Conservation (phyloP, 2,113 vertebrate species). For the Scopus umbretta region DNA sequence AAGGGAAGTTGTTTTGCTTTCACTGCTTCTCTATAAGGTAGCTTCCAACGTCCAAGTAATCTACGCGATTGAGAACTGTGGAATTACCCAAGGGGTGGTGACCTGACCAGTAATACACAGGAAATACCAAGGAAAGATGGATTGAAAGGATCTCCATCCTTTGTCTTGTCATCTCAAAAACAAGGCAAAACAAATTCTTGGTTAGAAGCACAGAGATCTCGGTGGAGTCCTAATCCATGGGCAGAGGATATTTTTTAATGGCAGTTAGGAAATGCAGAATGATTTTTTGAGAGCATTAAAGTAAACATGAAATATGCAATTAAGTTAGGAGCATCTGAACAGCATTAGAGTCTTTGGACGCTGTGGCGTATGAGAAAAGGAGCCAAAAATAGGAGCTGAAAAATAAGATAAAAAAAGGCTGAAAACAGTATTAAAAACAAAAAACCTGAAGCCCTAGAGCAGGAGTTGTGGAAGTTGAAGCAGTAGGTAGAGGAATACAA, state of each 20-base stretch:
- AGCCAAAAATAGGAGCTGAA: neutral
- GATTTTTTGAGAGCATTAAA: neutral
- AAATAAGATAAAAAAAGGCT: neutral
- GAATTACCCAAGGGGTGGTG: neutral
- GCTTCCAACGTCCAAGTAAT: neutral
- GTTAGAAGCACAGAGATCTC: neutral
- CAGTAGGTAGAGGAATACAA: neutral
- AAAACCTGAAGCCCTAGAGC: neutral
- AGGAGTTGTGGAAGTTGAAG: neutral
- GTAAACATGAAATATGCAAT: neutral
- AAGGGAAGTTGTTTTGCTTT: neutral
- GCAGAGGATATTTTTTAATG: neutral
- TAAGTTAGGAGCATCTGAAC: neutral
- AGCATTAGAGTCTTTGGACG: neutral
- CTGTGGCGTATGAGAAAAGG: neutral
- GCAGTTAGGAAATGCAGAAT: neutral
- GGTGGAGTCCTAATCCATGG: neutral
- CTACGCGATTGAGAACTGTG: fast-evolving
- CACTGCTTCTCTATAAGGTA: neutral
- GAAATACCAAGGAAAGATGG: neutral
- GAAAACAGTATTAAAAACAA: neutral
- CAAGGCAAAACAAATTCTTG: neutral
- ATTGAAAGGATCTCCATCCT: neutral
- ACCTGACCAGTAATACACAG: neutral
- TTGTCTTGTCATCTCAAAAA: neutral